phyloP scores from a whole-genome alignment of 2,888 invertebrate species.

The Carabus problematicus region DNA sequence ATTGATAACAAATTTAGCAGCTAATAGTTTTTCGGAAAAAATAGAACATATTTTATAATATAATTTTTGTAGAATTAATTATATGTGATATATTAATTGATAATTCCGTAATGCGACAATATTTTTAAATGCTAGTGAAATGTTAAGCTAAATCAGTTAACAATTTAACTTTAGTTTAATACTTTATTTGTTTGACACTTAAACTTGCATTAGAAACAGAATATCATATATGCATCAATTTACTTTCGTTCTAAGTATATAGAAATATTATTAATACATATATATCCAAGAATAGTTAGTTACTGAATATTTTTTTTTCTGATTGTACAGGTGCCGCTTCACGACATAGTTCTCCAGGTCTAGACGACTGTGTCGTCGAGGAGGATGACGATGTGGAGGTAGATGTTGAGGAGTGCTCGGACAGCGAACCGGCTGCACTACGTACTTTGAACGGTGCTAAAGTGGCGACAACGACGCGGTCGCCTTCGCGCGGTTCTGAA shows the following conservation, averaged over 20 bases:
- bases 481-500: slow-evolving; percentile 33
- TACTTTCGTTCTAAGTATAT: neutral
- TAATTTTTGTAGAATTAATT: no score
- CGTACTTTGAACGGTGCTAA: slow-evolving; percentile 40
- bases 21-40: no score
- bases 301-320: neutral
- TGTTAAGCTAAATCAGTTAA: no score
- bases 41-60: no score
- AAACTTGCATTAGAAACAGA: neutral
- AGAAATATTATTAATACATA: neutral
- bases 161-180: neutral
- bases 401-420: slow-evolving; percentile 68
- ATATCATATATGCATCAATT: neutral
- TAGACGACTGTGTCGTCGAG: slow-evolving; percentile 59
- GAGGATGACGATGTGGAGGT: slow-evolving; percentile 64
- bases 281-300: neutral
- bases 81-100: no score
- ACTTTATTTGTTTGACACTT: neutral
- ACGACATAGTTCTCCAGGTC: slow-evolving; percentile 58
- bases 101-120: no score
- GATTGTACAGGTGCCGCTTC: slow-evolving; percentile 49
- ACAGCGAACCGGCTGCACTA: slow-evolving; percentile 60
- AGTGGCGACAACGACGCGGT: slow-evolving; percentile 21
- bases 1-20: no score
- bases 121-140: no score